These are phyloP conservation scores for Apodemus agrarius DNA, from an alignment of 2,797 vertebrate species.

Conservation along the genomic window DNA sequence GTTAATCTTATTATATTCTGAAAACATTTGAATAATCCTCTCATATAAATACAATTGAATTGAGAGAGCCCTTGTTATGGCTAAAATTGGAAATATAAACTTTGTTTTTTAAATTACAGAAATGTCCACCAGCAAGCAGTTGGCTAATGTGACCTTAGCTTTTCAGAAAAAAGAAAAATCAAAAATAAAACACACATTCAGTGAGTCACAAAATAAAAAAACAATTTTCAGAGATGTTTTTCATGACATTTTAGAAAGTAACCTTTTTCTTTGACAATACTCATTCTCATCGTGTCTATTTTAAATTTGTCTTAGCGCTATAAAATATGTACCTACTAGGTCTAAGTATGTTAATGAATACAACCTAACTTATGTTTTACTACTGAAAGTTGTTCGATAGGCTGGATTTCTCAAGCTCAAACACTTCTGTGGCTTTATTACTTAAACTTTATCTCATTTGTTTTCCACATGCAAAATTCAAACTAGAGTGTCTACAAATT, in stretches of 20 bases:
- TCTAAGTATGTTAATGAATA: not conserved
- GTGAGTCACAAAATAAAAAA: constrained; percentile 64
- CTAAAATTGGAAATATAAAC: constrained; percentile 56
- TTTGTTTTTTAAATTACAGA: constrained; percentile 64
- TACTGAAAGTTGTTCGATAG: not conserved
- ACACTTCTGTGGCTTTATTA: not conserved
- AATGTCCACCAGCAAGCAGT: constrained; percentile 60
- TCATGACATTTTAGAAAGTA: constrained; percentile 39
- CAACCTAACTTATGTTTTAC: not conserved
- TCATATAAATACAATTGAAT: constrained; percentile 40
- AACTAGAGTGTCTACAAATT: not conserved
- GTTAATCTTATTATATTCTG: constrained; percentile 6
- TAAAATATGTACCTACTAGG: not conserved
- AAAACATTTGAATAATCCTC: constrained; percentile 42
- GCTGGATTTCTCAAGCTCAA: not conserved
- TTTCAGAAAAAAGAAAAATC: constrained; percentile 56
- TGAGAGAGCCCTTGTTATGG: not conserved
- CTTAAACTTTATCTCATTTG: not conserved
- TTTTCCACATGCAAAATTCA: not conserved
- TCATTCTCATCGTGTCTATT: not conserved
- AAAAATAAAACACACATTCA: constrained; percentile 68
- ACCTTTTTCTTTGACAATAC: not conserved
- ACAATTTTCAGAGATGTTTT: constrained; percentile 39
- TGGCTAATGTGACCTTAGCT: constrained; percentile 70
- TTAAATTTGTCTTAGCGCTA: not conserved